Conservation (phyloP, 2,113 vertebrate species). For the Ondatra zibethicus region DNA sequence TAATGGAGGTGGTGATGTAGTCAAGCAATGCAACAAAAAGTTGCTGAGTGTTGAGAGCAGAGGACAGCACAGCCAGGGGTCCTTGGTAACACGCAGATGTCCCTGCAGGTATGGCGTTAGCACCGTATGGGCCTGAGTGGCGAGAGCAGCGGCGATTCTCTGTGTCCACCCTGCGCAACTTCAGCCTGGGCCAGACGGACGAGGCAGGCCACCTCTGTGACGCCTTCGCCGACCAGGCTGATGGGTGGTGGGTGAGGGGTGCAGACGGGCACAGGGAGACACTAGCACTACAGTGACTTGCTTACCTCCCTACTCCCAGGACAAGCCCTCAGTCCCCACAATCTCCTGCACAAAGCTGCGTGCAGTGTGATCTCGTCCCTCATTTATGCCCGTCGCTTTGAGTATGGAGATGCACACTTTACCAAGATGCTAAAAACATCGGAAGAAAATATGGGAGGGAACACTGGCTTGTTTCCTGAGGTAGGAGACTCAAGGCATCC, state of each 20-base stretch:
- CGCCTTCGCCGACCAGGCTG: slow-evolving; percentile 66
- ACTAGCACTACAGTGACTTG: rapidly evolving
- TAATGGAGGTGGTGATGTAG: background rate
- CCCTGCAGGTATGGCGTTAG: background rate
- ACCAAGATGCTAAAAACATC: slow-evolving; percentile 34
- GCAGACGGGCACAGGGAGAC: rapidly evolving
- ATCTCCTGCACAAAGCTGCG: slow-evolving; percentile 73
- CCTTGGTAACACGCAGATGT: background rate
- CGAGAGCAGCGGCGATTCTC: background rate
- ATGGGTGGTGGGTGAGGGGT: slow-evolving; percentile 59
- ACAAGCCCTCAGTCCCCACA: slow-evolving; percentile 61
- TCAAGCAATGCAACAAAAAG: background rate
- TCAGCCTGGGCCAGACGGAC: background rate
- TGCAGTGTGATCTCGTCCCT: slow-evolving; percentile 82
- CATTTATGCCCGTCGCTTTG: slow-evolving; percentile 78
- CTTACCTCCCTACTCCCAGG: slow-evolving; percentile 65
- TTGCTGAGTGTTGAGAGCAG: too few species aligned
- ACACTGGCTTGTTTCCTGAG: slow-evolving; percentile 61
- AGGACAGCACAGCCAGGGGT: background rate
- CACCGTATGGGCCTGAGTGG: background rate
- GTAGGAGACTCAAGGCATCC: slow-evolving; percentile 40
- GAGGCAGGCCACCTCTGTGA: slow-evolving; percentile 74
- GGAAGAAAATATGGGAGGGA: background rate
- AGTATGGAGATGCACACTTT: slow-evolving; percentile 79
- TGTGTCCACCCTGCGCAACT: background rate